Conservation (phyloP, 2,888 invertebrate genomes). For the Lobophora halterata region DNA sequence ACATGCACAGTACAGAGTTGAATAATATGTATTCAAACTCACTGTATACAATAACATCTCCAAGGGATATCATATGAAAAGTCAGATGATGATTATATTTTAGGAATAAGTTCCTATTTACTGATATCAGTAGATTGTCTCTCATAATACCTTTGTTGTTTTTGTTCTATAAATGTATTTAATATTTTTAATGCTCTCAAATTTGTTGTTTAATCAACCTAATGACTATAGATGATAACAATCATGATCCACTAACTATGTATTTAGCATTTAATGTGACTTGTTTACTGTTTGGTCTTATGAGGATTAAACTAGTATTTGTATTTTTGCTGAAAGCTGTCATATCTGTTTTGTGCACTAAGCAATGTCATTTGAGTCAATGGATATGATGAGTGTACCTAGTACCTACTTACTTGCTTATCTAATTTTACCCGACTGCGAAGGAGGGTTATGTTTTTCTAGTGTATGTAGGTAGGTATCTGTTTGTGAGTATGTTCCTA, state of each 20-base stretch:
- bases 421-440: too few relatives aligned
- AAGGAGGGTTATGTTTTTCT: too few relatives aligned
- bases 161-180: conserved; percentile 7
- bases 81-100: conserved; percentile 4
- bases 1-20: conserved; percentile 81
- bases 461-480: too few relatives aligned
- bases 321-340: conserved; percentile 22
- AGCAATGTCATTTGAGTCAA: too few relatives aligned
- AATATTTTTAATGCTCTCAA: conserved; percentile 9
- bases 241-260: conserved; percentile 7
- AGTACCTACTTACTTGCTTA: too few relatives aligned
- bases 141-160: neutral
- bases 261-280: conserved; percentile 10
- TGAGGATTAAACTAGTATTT: conserved; percentile 11
- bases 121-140: conserved; percentile 6
- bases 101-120: conserved; percentile 4
- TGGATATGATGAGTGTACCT: too few relatives aligned
- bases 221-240: conserved; percentile 5
- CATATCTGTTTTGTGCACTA: too few relatives aligned
- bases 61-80: conserved; percentile 83
- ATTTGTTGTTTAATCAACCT: conserved; percentile 4
- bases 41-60: conserved; percentile 87
- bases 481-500: too few relatives aligned
- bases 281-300: conserved; percentile 8
- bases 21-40: conserved; percentile 87